Evolutionary conservation across 2,113 vertebrate species (phyloP), one percentile per base, ranked within the genome.

Genomic region (Mirza zaza): DNA sequence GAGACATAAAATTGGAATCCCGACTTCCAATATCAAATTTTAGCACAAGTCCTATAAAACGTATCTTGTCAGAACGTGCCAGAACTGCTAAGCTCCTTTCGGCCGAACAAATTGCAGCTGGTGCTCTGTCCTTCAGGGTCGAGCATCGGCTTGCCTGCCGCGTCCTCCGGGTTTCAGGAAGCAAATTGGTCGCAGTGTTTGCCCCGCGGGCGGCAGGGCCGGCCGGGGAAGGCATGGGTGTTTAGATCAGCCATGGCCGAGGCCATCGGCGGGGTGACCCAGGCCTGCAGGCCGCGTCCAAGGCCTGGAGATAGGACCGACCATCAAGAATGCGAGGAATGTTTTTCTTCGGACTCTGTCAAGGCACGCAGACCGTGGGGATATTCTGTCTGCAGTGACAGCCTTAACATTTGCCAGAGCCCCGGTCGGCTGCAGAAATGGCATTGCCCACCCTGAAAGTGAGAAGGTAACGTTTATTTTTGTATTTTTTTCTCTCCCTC

Each of bases 381-480:
- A 98, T 96, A 98, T 96, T 90, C 94, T 97, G 98, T 97, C 97
- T 17, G 93, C 92, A 67, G 99, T 99, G 99, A 99, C 99, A 99
- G 99, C 98, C 98, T 63, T 99, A 99, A 99, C 99, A 99, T 99
- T 99, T 98, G 99, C 99, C 99, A 99, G 99, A 99, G 98, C 99
- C 70, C 92, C 71, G 97, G 98, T 98, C 99, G 98, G 55, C 98
- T 92, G 98, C 98, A 97, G 98, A 99, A 99, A 99, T 99, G 99
- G 99, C 99, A 99, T 98, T 98, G 99, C 99, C 99, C 99, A 99
- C 99, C 99, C 99, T 99, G 99, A 98, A 98, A 99, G 99, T 98
- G 98, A 99, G 99, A 99, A 99, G 98, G 98, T 98, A 99, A 98
- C 98, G 99, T 99, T 99, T 99, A 99, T 99, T 99, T 99, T 99